Conservation (phyloP, 1,140 invertebrate genomes). For the Lepidurus arcticus region DNA sequence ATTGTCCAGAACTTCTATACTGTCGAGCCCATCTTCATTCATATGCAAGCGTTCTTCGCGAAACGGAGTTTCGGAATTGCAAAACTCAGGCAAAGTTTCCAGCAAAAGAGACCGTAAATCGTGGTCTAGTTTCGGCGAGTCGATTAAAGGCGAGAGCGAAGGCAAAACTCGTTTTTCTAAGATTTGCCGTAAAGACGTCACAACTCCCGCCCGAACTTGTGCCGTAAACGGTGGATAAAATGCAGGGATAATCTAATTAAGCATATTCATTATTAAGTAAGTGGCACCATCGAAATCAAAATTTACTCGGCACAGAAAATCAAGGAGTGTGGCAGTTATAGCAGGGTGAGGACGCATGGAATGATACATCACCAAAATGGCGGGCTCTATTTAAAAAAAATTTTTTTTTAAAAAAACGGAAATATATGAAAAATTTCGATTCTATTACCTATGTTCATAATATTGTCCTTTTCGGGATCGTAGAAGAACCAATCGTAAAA, state of each 20-base stretch:
- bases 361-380: conserved; percentile 95
- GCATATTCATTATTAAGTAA: background rate
- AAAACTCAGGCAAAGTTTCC: conserved; percentile 89
- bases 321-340: conserved; percentile 86
- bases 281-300: background rate
- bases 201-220: conserved; percentile 82
- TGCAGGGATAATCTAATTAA: conserved; percentile 77
- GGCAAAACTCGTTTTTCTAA: conserved; percentile 88
- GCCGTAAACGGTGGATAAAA: conserved; percentile 79
- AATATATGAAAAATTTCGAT: background rate
- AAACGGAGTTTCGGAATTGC: conserved; percentile 47
- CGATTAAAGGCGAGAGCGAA: conserved; percentile 83
- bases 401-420: conserved; percentile 32
- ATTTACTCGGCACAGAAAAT: conserved; percentile 83
- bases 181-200: conserved; percentile 84
- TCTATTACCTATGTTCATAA: conserved; percentile 88
- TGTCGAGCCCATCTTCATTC: background rate
- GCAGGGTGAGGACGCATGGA: conserved; percentile 92
- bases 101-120: conserved; percentile 78
- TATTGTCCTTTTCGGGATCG: conserved; percentile 91
- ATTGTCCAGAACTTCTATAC: background rate
- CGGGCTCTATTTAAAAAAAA: conserved; percentile 65
- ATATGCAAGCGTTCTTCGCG: conserved; percentile 14
- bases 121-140: conserved; percentile 84
- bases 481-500: conserved; percentile 98